phyloP scores from a whole-genome alignment of 2,797 vertebrate species.

The Novumbra hubbsi region DNA sequence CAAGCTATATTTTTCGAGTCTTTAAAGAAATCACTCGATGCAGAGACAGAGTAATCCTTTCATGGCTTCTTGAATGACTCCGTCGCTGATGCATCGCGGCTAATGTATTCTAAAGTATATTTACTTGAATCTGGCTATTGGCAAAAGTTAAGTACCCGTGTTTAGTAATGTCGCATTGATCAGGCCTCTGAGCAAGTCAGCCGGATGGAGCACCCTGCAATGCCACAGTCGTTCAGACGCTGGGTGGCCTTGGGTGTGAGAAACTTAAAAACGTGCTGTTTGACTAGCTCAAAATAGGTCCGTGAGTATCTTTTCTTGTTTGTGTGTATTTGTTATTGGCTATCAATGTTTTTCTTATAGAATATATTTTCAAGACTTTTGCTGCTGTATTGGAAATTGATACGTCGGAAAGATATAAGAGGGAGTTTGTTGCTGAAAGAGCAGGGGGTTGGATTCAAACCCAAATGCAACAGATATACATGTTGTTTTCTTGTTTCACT shows the following conservation, averaged over 20 bases:
- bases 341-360: too few relatives aligned
- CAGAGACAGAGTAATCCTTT: conserved; percentile 71
- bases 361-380: too few relatives aligned
- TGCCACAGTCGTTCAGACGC: neutral
- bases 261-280: conserved; percentile 36
- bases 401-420: too few relatives aligned
- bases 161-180: conserved; percentile 78
- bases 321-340: conserved; percentile 1
- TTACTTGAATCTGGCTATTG: conserved; percentile 80
- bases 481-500: too few relatives aligned
- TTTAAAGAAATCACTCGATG: conserved; percentile 60
- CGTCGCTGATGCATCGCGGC: conserved; percentile 70
- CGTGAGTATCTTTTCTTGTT: neutral
- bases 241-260: neutral
- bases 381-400: too few relatives aligned
- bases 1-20: neutral
- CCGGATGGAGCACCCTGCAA: conserved; percentile 47
- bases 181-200: conserved; percentile 69
- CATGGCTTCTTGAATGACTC: conserved; percentile 73
- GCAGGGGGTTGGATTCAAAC: too few relatives aligned
- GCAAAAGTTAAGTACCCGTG: conserved; percentile 79
- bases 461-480: too few relatives aligned
- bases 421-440: too few relatives aligned
- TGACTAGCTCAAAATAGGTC: conserved; percentile 51
- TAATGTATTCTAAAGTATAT: conserved; percentile 82